These are phyloP conservation scores for Pseudotriccus pelzelni DNA, from an alignment of 2,797 vertebrate genomes.

Conservation along the genomic window DNA sequence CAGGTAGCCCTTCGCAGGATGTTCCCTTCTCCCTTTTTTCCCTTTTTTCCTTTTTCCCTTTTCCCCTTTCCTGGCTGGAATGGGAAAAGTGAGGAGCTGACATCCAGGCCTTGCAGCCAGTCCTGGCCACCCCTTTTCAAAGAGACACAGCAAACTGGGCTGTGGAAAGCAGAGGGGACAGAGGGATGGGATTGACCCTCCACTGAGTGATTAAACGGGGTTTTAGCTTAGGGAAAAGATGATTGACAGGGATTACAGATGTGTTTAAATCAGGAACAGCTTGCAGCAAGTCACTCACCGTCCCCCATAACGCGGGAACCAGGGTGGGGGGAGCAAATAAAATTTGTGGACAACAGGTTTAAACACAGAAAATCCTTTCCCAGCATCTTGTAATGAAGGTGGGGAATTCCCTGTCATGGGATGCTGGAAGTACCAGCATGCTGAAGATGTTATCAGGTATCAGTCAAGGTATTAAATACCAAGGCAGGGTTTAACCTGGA, in stretches of 20 bases:
- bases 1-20: neutral
- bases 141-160: accelerated
- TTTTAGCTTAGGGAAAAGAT: neutral
- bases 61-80: accelerated
- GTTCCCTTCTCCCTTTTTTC: neutral
- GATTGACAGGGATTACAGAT: conserved; percentile 13
- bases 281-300: neutral
- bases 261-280: neutral
- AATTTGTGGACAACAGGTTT: neutral
- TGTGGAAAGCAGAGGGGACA: neutral
- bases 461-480: neutral
- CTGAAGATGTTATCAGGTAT: accelerated
- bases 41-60: too few relatives aligned
- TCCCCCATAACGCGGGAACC: accelerated
- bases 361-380: accelerated
- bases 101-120: neutral
- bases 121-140: neutral
- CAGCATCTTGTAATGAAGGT: neutral
- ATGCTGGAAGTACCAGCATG: neutral
- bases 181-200: neutral
- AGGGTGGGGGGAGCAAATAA: neutral
- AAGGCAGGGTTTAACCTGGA: neutral
- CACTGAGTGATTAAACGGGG: neutral
- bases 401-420: accelerated
- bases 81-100: neutral